Base-by-base conservation (phyloP, 2,888 invertebrate species). In the Andrena camellia region DNA sequence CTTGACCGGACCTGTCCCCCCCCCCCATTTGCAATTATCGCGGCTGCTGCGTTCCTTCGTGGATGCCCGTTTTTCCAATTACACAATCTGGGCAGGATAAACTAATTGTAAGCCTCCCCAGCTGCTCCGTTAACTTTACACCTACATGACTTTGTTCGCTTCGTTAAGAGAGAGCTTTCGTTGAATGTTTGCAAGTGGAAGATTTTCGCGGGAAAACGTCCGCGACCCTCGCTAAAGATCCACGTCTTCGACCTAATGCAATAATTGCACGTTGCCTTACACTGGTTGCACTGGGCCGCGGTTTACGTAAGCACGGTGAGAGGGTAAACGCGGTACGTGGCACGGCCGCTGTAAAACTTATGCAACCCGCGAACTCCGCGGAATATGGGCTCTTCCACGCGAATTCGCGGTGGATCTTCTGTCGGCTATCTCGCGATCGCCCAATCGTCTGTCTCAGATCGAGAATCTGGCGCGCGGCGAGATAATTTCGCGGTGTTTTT, bases 231-330 rank as follows among this genome's bases (percentile, higher is more conserved):
- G 57, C 10, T 8, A 10, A 57, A 57, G 26, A 26, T 57, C 10
- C 31, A 17, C 20, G 52, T 69, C 31, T n/a, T 31, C 26, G 5
- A 31, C 20, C 7, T 8, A 31, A 62, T 17, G 20, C 20, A 50
- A 35, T 72, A 78, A 78, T 66, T 57, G 35, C 7, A 13, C 17
- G 7, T 10, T 20, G 35, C 4, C 20, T 31, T 69, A 75, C 62
- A 59, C 50, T 6, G 60, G n/a, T 60, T 54, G 63, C 23, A 70
- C n/a, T 78, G 33, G 69, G 57, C 10, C 23, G 29, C 35, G 23
- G 52, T 76, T 79, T 79, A 79, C 42, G 42, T 79, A 79, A 79
- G 52, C 42, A 29, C 42, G 50, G 31, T 67, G 60, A 76, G 74
- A 78, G 57, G 62, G 35, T 69, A 54, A 35, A 42, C 31, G 35